Evolutionary conservation across 35 echinoderm and acorn worm species (phyloP).

Genomic region (Lytechinus pictus): DNA sequence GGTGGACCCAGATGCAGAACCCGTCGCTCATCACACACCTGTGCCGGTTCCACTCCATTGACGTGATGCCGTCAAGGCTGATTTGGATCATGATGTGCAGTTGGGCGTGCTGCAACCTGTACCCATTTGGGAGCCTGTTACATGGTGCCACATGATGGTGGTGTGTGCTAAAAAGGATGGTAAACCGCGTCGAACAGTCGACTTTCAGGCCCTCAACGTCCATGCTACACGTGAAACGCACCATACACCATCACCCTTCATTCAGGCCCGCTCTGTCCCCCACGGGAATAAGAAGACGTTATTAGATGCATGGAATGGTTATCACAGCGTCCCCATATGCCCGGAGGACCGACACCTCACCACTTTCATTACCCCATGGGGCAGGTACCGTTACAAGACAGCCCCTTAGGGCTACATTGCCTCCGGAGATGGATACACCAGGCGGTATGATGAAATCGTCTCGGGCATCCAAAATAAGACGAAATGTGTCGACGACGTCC

Average conservation of each 20-base stretch:
- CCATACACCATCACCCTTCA: neutral
- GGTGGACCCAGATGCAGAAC: constrained; percentile 16
- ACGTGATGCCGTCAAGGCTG: constrained; percentile 71
- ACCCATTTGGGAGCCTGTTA: neutral
- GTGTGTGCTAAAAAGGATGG: neutral
- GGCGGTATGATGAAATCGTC: too few relatives aligned
- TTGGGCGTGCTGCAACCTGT: constrained; percentile 44
- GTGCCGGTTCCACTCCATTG: constrained; percentile 61
- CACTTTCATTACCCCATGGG: neutral
- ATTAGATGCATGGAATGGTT: neutral
- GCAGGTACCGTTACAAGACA: neutral
- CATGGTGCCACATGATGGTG: neutral
- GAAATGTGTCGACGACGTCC: constrained; percentile 61
- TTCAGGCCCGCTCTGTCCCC: neutral
- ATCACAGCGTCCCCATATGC: neutral
- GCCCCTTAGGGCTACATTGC: too few relatives aligned
- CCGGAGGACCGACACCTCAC: neutral
- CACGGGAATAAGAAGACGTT: neutral
- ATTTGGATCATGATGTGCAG: constrained; percentile 62
- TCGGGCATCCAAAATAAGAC: neutral
- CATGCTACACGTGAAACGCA: neutral
- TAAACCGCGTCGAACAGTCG: neutral
- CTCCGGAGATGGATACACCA: too few relatives aligned
- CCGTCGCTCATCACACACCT: constrained; percentile 56
- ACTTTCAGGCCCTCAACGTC: neutral